Percentiles rank a stretch among this genome's conserved stretches.
phyloP scores from a whole-genome alignment of 2,797 vertebrate genomes.

The Tapera naevia region DNA sequence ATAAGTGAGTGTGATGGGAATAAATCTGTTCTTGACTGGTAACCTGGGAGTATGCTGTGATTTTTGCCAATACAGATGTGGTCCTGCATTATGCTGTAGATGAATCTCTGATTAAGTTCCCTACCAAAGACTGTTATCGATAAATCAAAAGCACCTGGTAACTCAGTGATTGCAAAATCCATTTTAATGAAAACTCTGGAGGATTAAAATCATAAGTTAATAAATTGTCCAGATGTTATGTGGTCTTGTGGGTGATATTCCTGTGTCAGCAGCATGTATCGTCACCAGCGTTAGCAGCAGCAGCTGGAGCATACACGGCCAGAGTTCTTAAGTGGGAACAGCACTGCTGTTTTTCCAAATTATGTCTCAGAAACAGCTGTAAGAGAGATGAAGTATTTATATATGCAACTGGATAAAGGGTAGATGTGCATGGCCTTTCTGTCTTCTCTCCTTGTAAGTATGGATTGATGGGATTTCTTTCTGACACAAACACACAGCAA shows the following conservation, averaged over 20 bases:
- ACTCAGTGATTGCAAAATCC: constrained; percentile 22
- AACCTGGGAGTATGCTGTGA: background rate
- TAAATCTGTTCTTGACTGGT: background rate
- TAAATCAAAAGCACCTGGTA: constrained; percentile 34
- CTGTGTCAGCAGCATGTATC: constrained; percentile 36
- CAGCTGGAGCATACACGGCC: background rate
- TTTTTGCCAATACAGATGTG: background rate
- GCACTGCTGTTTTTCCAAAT: constrained; percentile 31
- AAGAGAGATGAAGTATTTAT: constrained; percentile 31
- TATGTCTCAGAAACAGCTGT: constrained; percentile 37
- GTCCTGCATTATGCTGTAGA: background rate
- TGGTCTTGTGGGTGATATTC: constrained; percentile 38
- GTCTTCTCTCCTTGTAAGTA: background rate
- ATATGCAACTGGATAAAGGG: background rate
- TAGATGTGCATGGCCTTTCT: background rate
- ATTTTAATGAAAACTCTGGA: constrained; percentile 20
- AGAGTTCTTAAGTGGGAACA: constrained; percentile 7
- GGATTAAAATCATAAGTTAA: constrained; percentile 50
- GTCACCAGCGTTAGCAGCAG: constrained; percentile 34
- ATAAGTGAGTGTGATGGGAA: background rate
- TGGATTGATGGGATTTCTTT: background rate
- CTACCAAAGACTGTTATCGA: constrained; percentile 4
- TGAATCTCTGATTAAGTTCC: background rate
- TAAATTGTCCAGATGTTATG: constrained; percentile 7
- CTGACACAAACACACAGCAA: background rate